Evolutionary conservation across 2,113 vertebrate species (phyloP).

Genomic region (Dasyornis broadbenti): DNA sequence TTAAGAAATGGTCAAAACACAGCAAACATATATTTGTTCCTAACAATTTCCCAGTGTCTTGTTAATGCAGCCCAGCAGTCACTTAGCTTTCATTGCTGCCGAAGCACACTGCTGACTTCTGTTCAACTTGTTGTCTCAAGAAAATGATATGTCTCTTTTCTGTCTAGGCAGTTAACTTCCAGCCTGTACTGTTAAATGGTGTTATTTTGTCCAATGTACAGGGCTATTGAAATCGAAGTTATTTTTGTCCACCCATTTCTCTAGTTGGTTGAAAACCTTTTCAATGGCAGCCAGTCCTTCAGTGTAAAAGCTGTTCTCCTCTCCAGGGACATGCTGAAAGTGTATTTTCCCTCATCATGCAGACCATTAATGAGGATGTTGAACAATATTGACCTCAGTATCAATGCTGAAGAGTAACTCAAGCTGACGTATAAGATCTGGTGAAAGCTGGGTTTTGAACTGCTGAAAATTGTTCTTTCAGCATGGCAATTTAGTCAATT

Average conservation of each 20-base stretch:
- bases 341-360: not conserved
- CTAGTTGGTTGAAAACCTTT: not conserved
- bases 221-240: not conserved
- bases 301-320: not conserved
- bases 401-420: not conserved
- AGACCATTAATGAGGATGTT: conserved; percentile 14
- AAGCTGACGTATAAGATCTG: not conserved
- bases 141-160: not conserved
- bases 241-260: not conserved
- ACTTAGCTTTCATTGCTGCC: not conserved
- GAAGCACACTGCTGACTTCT: not conserved
- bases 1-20: not conserved
- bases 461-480: not conserved
- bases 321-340: not conserved
- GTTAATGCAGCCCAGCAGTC: not conserved
- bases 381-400: conserved; percentile 11
- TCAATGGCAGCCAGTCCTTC: not conserved
- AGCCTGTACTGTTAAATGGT: not conserved
- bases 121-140: not conserved
- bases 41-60: not conserved
- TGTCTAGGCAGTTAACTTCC: not conserved
- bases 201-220: not conserved
- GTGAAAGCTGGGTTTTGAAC: conserved; percentile 4
- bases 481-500: conserved; percentile 16
- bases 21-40: not conserved